These are phyloP conservation scores for Spinibarbus caldwelli DNA, from an alignment of 2,797 vertebrate genomes.

Conservation along the genomic window DNA sequence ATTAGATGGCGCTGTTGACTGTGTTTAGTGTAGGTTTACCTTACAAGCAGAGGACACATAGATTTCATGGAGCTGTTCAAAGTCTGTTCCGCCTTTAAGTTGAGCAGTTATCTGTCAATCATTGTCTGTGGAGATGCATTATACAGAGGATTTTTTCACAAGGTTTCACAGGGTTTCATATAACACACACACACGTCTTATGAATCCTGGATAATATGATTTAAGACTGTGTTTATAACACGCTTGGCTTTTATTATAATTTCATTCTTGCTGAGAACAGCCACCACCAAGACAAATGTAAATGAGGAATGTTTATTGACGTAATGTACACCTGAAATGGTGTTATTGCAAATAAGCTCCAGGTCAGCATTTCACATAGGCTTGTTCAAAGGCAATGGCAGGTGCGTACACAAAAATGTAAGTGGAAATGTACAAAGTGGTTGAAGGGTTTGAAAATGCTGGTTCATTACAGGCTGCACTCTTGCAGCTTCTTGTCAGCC, in stretches of 20 bases:
- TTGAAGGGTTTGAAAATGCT: neutral
- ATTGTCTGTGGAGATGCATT: neutral
- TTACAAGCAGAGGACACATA: neutral
- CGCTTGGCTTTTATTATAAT: neutral
- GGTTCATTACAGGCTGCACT: constrained; percentile 79
- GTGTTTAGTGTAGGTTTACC: neutral
- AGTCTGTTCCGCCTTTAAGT: no score
- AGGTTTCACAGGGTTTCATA: neutral
- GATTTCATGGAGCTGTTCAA: neutral
- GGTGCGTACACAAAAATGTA: neutral
- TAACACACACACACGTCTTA: neutral
- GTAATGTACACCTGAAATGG: constrained; percentile 3
- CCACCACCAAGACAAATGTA: neutral
- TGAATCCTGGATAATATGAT: neutral
- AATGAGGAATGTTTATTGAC: constrained; percentile 34
- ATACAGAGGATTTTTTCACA: neutral
- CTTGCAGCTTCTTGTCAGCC: constrained; percentile 90
- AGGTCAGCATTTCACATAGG: constrained; percentile 20
- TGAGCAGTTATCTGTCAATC: neutral
- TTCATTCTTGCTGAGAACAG: neutral
- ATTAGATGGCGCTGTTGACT: neutral
- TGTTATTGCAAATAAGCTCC: constrained; percentile 2
- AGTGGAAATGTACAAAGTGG: constrained; percentile 8
- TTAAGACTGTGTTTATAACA: neutral
- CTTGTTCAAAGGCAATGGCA: neutral